Conservation (phyloP, 2,113 vertebrate species). For the Lamprologus speciosus region DNA sequence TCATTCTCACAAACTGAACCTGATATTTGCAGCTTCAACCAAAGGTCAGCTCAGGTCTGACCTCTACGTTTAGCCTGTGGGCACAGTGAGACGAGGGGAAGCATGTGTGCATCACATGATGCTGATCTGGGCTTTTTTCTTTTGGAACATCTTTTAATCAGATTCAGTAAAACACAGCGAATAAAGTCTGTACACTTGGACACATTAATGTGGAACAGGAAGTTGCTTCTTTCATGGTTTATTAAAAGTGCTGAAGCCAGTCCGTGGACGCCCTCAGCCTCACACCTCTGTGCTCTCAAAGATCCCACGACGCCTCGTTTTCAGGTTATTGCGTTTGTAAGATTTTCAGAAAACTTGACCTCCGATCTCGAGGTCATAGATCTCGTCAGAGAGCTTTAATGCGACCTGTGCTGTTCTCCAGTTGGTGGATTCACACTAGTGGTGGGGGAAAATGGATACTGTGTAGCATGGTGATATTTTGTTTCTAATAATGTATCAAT, state of each 20-base stretch:
- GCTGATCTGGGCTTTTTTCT: background rate
- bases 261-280: background rate
- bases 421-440: background rate
- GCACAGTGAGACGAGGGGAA: background rate
- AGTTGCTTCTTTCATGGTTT: background rate
- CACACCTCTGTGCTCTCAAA: background rate
- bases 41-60: background rate
- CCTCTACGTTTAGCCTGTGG: background rate
- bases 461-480: no score
- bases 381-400: background rate
- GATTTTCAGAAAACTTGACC: background rate
- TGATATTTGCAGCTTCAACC: background rate
- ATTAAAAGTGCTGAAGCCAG: background rate
- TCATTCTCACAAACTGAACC: background rate
- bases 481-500: no score
- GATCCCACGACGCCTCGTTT: fast-evolving
- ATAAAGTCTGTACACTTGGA: background rate
- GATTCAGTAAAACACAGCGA: background rate
- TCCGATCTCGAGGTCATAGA: background rate
- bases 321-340: background rate
- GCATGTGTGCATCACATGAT: background rate
- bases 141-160: background rate
- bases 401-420: fast-evolving
- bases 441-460: no score
- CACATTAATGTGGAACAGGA: background rate